Base-by-base conservation (phyloP, 2,113 vertebrate species). In the Lagopus muta region DNA sequence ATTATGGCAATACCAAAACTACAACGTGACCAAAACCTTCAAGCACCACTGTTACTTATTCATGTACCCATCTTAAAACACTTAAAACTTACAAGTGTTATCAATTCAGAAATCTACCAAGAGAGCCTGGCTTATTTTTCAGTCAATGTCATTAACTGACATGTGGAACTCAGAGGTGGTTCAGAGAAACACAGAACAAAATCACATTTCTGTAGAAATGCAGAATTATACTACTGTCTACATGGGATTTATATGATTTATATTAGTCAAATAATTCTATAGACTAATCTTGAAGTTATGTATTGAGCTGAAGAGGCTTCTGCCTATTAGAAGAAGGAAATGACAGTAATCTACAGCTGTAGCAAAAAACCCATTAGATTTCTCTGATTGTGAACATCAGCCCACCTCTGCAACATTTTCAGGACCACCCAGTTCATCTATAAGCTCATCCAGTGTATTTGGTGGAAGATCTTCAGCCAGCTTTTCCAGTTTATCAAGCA, bases 361-460 rank as follows among this genome's bases (percentile, higher is more conserved):
- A 71, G 50, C 1, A 74, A 27, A 12, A 69, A 42, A 34, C 71
- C 22, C 14, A 8, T 19, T 25, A 28, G 2, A 54, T 81, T 47
- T n/a, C 32, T 5, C 32, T 4, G 7, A 20, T 17, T 15, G 8
- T 36, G 38, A 81, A 9, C 30, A 48, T 14, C 45, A 89, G 16
- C 91, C 50, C 97, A 99, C 99, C 99, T 99, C 99, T 7, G 99
- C 99, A 20, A 99, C 99, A 2, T 99, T 99, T 82, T 99, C 99
- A 5, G 99, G 99, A 42, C 99, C 99, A 54, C 99, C 99, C 74
- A 99, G 98, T 28, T 99, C 99, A 82, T 99, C 99, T 32, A 99
- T 99, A 27, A 99, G 98, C 91, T 99, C 99, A 74, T 99, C 99
- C 86, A 99, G 96, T 5, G 99, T 99, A 91, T 99, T 99, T 57